Percentiles rank a stretch among this genome's conserved stretches.
These are phyloP conservation scores for Bubo scandiacus DNA, from an alignment of 2,113 vertebrate species.

Conservation along the genomic window DNA sequence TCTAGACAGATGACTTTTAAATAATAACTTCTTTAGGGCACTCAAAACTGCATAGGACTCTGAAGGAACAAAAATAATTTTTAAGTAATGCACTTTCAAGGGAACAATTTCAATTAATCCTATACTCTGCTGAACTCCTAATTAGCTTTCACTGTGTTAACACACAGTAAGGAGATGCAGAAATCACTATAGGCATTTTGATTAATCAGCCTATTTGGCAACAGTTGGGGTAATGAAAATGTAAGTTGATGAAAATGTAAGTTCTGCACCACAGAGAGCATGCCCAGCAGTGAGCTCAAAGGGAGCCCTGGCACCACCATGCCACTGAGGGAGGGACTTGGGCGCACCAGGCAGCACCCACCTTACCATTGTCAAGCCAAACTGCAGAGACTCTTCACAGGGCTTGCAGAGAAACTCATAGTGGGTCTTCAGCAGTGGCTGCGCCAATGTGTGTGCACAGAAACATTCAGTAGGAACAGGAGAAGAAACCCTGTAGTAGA, in stretches of 20 bases:
- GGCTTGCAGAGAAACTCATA: not conserved
- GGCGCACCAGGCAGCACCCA: not conserved
- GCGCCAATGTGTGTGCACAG: not conserved
- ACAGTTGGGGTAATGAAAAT: not conserved
- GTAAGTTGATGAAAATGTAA: not conserved
- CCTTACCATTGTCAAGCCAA: not conserved
- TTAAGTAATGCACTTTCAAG: not conserved
- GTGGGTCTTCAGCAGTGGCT: not conserved
- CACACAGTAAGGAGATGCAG: not conserved
- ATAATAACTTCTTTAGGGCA: not conserved
- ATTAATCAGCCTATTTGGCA: not conserved
- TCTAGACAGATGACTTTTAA: not conserved
- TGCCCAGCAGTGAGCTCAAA: accelerated
- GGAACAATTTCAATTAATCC: not conserved
- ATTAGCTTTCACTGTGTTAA: not conserved
- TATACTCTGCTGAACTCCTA: not conserved
- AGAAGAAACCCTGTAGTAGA: not conserved
- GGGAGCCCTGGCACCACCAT: accelerated
- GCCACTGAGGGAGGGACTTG: accelerated
- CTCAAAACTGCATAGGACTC: not conserved
- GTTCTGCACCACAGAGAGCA: not conserved
- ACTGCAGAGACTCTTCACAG: not conserved
- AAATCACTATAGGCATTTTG: not conserved
- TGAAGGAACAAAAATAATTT: not conserved
- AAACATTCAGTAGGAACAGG: not conserved